phyloP scores from a whole-genome alignment of 1,140 invertebrate genomes.

The Plutomurus gul region DNA sequence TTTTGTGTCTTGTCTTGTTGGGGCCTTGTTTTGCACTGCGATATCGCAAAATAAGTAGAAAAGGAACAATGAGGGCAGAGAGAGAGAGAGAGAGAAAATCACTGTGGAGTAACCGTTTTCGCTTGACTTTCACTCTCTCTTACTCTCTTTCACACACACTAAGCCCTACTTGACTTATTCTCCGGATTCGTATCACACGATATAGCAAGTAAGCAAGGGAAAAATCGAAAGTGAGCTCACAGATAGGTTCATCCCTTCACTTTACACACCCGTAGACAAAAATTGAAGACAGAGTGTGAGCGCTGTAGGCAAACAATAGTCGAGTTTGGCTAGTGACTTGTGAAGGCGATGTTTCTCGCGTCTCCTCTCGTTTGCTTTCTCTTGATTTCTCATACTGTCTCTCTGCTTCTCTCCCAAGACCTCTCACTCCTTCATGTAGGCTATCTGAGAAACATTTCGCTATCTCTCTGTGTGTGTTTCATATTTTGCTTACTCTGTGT shows the following conservation, averaged over 20 bases:
- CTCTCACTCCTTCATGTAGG: too few species aligned
- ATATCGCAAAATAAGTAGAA: neutral
- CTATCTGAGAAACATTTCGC: too few species aligned
- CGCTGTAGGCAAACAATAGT: too few species aligned
- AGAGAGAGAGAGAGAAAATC: neutral
- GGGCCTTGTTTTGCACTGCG: neutral
- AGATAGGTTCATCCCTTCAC: neutral
- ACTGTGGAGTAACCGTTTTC: neutral
- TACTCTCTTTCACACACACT: neutral
- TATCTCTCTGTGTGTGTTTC: too few species aligned
- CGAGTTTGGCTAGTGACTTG: too few species aligned
- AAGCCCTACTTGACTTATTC: neutral
- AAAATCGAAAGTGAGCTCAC: neutral
- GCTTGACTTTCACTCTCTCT: too few species aligned
- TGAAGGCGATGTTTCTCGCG: neutral
- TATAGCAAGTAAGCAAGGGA: neutral
- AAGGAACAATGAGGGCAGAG: neutral
- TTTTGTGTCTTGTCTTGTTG: neutral
- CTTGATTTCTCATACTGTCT: neutral
- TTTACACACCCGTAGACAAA: neutral
- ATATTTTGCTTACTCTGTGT: conserved; percentile 7
- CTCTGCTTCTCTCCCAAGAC: neutral
- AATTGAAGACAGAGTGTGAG: too few species aligned
- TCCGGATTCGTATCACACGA: neutral
- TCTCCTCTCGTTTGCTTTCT: neutral